Conservation (phyloP, 2,888 invertebrate genomes). For the Anoplius nigerrimus region DNA sequence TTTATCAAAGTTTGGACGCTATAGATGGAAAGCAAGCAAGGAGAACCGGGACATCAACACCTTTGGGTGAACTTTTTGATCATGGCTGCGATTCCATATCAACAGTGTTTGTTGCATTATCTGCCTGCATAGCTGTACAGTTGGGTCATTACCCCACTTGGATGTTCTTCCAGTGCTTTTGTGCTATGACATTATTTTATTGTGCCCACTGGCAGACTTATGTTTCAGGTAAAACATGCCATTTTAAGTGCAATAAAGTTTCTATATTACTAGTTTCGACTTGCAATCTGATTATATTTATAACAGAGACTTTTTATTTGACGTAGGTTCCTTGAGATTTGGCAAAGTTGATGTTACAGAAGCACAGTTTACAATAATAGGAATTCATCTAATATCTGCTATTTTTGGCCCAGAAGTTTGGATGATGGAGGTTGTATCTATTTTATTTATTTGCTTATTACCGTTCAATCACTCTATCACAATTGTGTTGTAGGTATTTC, state of each 20-base stretch:
- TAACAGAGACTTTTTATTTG: conserved; percentile 46
- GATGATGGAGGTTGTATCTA: conserved; percentile 82
- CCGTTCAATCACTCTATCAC: not conserved
- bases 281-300: not conserved
- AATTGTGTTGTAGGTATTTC: not conserved
- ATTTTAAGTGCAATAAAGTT: not conserved
- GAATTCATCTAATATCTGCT: conserved; percentile 90
- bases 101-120: conserved; percentile 97
- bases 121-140: conserved; percentile 95
- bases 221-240: conserved; percentile 85
- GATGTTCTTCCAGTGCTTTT: conserved; percentile 97
- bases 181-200: conserved; percentile 97
- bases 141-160: conserved; percentile 93
- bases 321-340: conserved; percentile 85
- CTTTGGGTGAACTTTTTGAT: conserved; percentile 98
- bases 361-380: conserved; percentile 95
- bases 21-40: conserved; percentile 99
- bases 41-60: conserved; percentile 92
- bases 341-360: conserved; percentile 98
- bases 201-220: conserved; percentile 99
- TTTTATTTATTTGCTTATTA: conserved; percentile 30
- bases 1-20: conserved; percentile 98
- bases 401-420: conserved; percentile 92
- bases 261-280: not conserved
- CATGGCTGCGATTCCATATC: conserved; percentile 99